phyloP scores from a whole-genome alignment of 1,140 invertebrate species.

The Drosophila sp. region DNA sequence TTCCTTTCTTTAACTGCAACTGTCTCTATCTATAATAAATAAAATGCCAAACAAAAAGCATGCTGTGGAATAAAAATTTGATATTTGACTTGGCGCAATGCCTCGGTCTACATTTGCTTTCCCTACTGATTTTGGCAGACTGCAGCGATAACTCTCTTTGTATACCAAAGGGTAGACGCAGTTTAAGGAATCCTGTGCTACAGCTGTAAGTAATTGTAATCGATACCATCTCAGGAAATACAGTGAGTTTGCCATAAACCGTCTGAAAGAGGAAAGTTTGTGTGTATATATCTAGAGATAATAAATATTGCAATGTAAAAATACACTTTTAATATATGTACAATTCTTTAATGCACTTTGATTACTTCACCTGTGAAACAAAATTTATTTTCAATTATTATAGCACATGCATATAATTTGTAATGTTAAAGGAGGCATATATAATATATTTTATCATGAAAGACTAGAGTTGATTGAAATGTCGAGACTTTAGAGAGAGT shows the following conservation, averaged over 20 bases:
- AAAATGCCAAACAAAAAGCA: conserved; percentile 49
- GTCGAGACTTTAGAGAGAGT: not conserved
- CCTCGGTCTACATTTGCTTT: conserved; percentile 28
- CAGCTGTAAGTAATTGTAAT: conserved; percentile 9
- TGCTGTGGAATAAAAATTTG: conserved; percentile 48
- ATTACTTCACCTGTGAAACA: too few relatives aligned
- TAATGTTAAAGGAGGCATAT: too few relatives aligned
- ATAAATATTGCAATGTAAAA: too few relatives aligned
- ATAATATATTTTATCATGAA: too few relatives aligned
- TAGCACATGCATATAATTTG: too few relatives aligned
- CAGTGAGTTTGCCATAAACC: too few relatives aligned
- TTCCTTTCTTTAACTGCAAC: not conserved
- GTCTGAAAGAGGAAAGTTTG: not conserved
- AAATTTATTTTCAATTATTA: too few relatives aligned
- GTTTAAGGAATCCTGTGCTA: not conserved
- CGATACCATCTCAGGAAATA: not conserved
- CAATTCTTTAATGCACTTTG: too few relatives aligned
- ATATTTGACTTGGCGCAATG: conserved; percentile 38
- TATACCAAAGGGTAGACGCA: not conserved
- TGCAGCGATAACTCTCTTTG: not conserved
- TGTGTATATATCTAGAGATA: too few relatives aligned
- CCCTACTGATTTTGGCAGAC: conserved; percentile 40
- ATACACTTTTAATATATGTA: too few relatives aligned
- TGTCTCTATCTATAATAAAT: conserved; percentile 36
- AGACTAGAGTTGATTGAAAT: not conserved